Evolutionary conservation across 2,888 invertebrate species (phyloP).

Genomic region (Diarsia rubi): DNA sequence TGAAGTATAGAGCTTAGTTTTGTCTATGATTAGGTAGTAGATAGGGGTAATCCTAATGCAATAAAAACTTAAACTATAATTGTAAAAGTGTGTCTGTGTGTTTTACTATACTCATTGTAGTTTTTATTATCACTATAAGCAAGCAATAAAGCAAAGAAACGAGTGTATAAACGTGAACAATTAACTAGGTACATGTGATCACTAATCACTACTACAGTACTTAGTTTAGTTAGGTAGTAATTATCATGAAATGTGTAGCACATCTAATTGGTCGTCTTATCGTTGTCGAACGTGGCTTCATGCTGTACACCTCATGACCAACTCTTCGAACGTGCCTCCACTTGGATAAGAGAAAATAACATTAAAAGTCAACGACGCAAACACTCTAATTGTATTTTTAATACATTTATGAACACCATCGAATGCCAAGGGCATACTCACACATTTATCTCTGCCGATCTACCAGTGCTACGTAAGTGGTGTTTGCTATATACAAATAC

Average conservation of each 20-base stretch:
- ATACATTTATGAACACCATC: conserved; percentile 34
- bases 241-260: conserved; percentile 28
- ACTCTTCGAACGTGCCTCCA: conserved; percentile 39
- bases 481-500: conserved; percentile 51
- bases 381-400: neutral
- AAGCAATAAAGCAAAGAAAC: conserved; percentile 6
- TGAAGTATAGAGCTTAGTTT: neutral
- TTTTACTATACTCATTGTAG: conserved; percentile 3
- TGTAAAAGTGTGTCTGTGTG: neutral
- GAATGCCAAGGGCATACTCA: conserved; percentile 57
- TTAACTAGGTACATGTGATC: conserved; percentile 6
- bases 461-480: conserved; percentile 24
- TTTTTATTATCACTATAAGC: conserved; percentile 12
- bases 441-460: conserved; percentile 48
- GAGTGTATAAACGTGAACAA: neutral
- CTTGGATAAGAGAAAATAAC: conserved; percentile 16
- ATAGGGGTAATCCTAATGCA: neutral
- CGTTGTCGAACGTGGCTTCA: conserved; percentile 33
- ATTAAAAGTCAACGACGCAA: conserved; percentile 12
- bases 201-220: neutral
- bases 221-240: conserved; percentile 11
- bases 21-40: neutral
- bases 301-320: neutral
- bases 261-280: conserved; percentile 37
- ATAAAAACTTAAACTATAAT: neutral